Evolutionary conservation across 2,113 vertebrate genomes (phyloP), one percentile per base, ranked within the genome.

Genomic region (Brachionichthys hirsutus): DNA sequence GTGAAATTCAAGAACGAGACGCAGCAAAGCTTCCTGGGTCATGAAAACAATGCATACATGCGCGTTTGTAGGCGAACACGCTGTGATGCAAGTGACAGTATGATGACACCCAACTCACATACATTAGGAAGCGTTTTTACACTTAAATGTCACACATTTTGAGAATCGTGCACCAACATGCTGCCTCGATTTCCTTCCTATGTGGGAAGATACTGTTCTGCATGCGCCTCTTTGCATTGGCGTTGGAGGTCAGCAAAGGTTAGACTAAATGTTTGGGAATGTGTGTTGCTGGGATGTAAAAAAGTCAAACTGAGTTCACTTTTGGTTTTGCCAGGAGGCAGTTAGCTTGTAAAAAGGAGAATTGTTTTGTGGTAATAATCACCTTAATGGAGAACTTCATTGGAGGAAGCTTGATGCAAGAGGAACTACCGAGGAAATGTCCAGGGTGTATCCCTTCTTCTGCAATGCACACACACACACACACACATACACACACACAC

Each of bases 321-420:
- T n/a, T n/a, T n/a, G n/a, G n/a, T n/a, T n/a, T 66, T 12, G 57
- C 15, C 36, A 44, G 70, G 62, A 78, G 68, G 51, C 40, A 15
- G 20, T 60, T 68, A 54, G 46, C 13, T 36, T 5, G 6, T 56
- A 55, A 64, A 73, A 22, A 44, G 42, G 12, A 63, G 66, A 57
- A 80, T 67, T 48, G 2, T 10, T 50, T 14, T 63, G 43, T 14
- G 70, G 71, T 59, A 70, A 45, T 13, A 15, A 17, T n/a, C n/a
- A n/a, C n/a, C n/a, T 42, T 43, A 22, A 57, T 17, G 36, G 55
- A 82, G 70, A 77, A 79, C 56, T 66, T 30, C 2, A 36, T 7
- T 13, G n/a, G 56, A 59, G 84, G 84, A 84, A 86, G 73, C 81
- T 45, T 22, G 43, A 61, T 13, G 38, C 22, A 69, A 51, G 70